Base-by-base conservation (phyloP, 2,888 invertebrate genomes). In the Ornithoptera priamus region DNA sequence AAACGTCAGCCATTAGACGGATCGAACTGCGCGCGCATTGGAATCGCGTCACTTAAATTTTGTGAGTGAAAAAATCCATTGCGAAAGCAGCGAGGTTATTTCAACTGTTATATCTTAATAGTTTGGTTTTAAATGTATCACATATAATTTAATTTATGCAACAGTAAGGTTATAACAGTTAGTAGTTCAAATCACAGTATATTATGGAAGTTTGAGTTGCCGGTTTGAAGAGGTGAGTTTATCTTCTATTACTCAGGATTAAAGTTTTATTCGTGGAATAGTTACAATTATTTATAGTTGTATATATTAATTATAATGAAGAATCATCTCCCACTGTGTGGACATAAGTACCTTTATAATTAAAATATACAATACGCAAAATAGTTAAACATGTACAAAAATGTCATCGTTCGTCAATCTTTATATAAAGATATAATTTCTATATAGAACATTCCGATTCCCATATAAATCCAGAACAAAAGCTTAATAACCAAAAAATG, bases 1-100 rank as follows among this genome's bases (percentile, higher is more conserved):
- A 63, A 65, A 63, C 64, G 65, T 66, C 75, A 42, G 59, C 46
- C 18, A 17, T 12, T 57, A 61, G 83, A 90, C 89, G 81, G 90
- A 90, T 87, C 81, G 68, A 18, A 53, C 17, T 90, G 91, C 91
- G 91, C 90, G 91, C 91, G 91, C 91, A 90, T 60, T 53, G 50
- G 30, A 58, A 77, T 75, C 75, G 77, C 85, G 87, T 82, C 85
- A 83, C 71, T 74, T 76, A 58, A 75, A 73, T 73, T 76, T 77
- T 75, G 73, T 81, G 78, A 72, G 79, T 81, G 84, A 86, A 85
- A 85, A 85, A 87, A 84, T 77, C 80, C 78, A 75, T 75, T 71
- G 74, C 81, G 80, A 74, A 75, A 75, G 72, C 72, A 73, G 74
- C 61, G 77, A 84, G 84, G 84, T 86, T 86, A 85, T 78, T 78